Evolutionary conservation across 2,888 invertebrate genomes (phyloP).

Genomic region (Polyommatus icarus): DNA sequence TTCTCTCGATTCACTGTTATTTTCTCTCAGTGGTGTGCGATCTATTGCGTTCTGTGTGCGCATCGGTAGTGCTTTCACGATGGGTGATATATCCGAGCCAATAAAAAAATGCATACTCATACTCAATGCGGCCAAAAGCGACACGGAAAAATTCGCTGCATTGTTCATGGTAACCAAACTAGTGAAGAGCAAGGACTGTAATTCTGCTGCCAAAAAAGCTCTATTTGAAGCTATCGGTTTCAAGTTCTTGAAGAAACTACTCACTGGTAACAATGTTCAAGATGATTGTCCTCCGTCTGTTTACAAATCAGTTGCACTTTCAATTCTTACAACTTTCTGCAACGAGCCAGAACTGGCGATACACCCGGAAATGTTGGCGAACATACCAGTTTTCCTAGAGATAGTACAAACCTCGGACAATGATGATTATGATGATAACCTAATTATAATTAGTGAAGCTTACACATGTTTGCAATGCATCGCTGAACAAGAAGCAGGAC

Average conservation of each 20-base stretch:
- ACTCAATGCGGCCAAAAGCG: slow-evolving; percentile 88
- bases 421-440: slow-evolving; percentile 91
- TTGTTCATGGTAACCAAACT: slow-evolving; percentile 95
- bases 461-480: slow-evolving; percentile 91
- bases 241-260: slow-evolving; percentile 89
- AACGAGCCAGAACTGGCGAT: slow-evolving; percentile 89
- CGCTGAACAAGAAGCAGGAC: slow-evolving; percentile 88
- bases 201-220: slow-evolving; percentile 86
- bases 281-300: slow-evolving; percentile 94
- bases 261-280: slow-evolving; percentile 87
- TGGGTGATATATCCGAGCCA: slow-evolving; percentile 86
- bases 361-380: slow-evolving; percentile 90
- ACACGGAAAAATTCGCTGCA: slow-evolving; percentile 95
- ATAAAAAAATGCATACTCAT: slow-evolving; percentile 92
- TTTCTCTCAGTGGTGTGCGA: slow-evolving; percentile 72
- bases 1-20: slow-evolving; percentile 63
- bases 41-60: slow-evolving; percentile 70
- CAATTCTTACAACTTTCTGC: slow-evolving; percentile 92
- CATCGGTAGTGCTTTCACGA: slow-evolving; percentile 65
- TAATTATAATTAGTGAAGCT: slow-evolving; percentile 92
- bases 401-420: slow-evolving; percentile 92
- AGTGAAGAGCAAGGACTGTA: slow-evolving; percentile 91
- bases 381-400: slow-evolving; percentile 90
- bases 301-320: slow-evolving; percentile 94
- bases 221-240: slow-evolving; percentile 95